phyloP scores from a whole-genome alignment of 2,113 vertebrate species.

The Cynopterus brachyotis region DNA sequence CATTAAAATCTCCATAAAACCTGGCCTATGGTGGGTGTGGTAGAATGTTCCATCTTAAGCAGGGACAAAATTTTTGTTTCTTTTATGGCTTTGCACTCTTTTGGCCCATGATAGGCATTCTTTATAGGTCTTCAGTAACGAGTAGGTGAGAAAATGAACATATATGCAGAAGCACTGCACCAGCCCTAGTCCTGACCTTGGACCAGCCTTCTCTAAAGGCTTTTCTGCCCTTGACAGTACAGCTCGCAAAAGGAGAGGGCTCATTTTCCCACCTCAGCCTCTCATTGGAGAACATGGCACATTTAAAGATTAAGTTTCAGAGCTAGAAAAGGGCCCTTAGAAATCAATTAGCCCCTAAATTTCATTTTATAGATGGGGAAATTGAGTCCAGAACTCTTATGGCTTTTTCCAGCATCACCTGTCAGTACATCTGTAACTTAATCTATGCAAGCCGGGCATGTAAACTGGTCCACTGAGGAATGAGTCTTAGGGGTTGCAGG shows the following conservation, averaged over 20 bases:
- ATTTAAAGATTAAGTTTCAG: slow-evolving; percentile 51
- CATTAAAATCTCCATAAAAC: slow-evolving; percentile 1
- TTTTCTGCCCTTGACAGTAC: neutral
- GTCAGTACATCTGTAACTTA: slow-evolving; percentile 23
- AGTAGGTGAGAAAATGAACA: neutral
- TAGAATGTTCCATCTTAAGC: neutral
- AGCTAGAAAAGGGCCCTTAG: slow-evolving; percentile 57
- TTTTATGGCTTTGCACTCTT: neutral
- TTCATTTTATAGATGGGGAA: slow-evolving; percentile 61
- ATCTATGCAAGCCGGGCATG: neutral
- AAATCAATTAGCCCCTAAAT: slow-evolving; percentile 61
- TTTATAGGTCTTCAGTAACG: neutral
- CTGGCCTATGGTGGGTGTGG: neutral
- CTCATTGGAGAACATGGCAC: neutral
- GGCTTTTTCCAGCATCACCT: slow-evolving; percentile 56
- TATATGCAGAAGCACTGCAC: neutral
- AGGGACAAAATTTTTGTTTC: neutral
- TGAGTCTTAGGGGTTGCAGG: neutral
- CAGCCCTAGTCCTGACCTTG: neutral
- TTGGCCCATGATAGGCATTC: neutral
- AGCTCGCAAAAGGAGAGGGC: neutral
- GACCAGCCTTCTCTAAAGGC: neutral
- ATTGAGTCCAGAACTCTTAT: slow-evolving; percentile 56
- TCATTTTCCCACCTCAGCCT: neutral
- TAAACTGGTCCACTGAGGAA: slow-evolving; percentile 40